Percentiles rank a stretch among this genome's conserved stretches.
Evolutionary conservation across 2,888 invertebrate species (phyloP).

Genomic region (Petrolisthes manimaculis): DNA sequence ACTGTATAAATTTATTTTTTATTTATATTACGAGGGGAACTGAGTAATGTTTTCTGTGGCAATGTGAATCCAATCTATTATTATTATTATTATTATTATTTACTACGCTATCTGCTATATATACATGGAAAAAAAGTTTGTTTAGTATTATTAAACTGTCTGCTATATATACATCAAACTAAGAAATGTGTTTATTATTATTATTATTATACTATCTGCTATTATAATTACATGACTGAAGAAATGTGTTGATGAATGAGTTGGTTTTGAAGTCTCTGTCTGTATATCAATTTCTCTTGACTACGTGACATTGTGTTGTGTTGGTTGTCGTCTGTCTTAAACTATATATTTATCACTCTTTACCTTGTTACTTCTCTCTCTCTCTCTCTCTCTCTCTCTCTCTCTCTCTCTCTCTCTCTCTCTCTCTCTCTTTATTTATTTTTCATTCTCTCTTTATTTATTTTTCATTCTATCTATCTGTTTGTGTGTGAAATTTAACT

Average conservation of each 20-base stretch:
- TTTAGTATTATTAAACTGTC: neutral
- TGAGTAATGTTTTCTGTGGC: constrained; percentile 7
- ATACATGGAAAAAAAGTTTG: neutral
- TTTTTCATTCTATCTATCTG: neutral
- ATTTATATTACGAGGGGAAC: constrained; percentile 1
- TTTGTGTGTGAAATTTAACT: neutral
- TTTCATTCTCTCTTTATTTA: neutral
- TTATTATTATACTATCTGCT: too few species aligned
- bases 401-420: neutral
- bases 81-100: too few species aligned
- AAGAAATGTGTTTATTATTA: neutral
- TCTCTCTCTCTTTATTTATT: neutral
- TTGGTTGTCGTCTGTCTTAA: neutral
- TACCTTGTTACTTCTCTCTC: neutral
- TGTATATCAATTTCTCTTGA: neutral
- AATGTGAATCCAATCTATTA: neutral
- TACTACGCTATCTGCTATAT: neutral
- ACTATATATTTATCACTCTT: constrained; percentile 14
- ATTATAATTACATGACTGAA: neutral
- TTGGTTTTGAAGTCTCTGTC: neutral
- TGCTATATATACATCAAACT: neutral
- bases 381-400: constrained; percentile 8
- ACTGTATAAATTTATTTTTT: neutral
- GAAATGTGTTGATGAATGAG: neutral
- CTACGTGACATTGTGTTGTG: neutral